phyloP scores from a whole-genome alignment of 1,140 invertebrate species.

The Zaprionus vittiger region DNA sequence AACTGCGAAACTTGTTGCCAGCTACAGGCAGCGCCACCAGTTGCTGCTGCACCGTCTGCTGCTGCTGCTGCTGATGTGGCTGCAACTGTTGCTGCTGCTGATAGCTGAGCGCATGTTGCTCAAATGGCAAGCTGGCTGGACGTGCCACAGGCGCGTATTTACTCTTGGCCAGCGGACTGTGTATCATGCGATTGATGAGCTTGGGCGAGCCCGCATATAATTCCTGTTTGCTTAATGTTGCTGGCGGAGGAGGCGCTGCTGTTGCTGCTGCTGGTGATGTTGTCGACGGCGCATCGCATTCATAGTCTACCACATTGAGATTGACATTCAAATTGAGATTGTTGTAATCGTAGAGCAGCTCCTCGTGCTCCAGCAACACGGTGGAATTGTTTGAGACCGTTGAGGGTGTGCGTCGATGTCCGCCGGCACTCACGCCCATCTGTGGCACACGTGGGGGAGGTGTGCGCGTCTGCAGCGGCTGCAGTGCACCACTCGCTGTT shows the following conservation, averaged over 20 bases:
- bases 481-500: neutral
- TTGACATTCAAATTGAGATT: constrained; percentile 71
- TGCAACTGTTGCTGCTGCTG: constrained; percentile 26
- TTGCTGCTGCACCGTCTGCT: neutral
- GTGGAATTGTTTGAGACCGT: constrained; percentile 80
- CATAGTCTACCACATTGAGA: constrained; percentile 58
- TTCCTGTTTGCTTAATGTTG: constrained; percentile 63
- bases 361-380: constrained; percentile 82
- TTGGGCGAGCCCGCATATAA: constrained; percentile 74
- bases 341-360: constrained; percentile 84
- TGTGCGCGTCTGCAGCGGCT: constrained; percentile 58
- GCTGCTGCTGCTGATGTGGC: constrained; percentile 18
- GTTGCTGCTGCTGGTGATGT: neutral
- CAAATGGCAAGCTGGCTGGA: constrained; percentile 89
- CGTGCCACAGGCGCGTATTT: constrained; percentile 84
- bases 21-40: neutral
- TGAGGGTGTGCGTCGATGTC: constrained; percentile 77
- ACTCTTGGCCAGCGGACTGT: constrained; percentile 66
- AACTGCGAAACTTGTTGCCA: constrained; percentile 67
- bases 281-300: constrained; percentile 26
- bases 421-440: constrained; percentile 79
- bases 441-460: constrained; percentile 78
- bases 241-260: constrained; percentile 1
- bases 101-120: constrained; percentile 57
- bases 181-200: constrained; percentile 67